Conservation (phyloP, 2,113 vertebrate species). For the Dromas ardeola region DNA sequence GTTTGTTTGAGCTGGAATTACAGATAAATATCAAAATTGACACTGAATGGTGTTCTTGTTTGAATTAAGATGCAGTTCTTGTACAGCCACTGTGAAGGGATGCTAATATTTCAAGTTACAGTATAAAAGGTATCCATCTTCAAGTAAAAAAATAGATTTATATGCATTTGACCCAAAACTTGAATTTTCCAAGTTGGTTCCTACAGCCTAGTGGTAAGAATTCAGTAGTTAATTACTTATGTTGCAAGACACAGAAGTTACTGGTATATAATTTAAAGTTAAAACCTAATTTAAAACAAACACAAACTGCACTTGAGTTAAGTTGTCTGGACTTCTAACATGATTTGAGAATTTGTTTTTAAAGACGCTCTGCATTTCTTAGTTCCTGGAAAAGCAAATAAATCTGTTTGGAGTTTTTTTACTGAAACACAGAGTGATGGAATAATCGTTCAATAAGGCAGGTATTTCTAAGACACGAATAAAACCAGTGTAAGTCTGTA, state of each 20-base stretch:
- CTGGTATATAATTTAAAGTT: neutral
- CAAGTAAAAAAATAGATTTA: neutral
- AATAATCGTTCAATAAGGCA: neutral
- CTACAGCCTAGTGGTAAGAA: neutral
- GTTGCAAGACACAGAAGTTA: neutral
- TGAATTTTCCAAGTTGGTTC: neutral
- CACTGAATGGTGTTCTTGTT: neutral
- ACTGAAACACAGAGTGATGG: neutral
- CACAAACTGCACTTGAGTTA: neutral
- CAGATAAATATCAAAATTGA: neutral
- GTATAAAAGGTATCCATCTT: neutral
- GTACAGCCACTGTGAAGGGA: neutral
- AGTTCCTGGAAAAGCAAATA: neutral
- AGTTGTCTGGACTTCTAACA: neutral
- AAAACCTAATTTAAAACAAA: neutral
- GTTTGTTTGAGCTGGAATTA: neutral
- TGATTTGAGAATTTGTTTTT: neutral
- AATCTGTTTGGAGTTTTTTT: neutral
- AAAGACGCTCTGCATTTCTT: neutral
- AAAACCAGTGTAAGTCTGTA: neutral
- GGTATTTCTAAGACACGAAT: neutral
- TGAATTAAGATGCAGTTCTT: neutral
- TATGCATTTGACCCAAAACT: neutral
- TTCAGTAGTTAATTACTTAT: neutral
- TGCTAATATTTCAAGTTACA: neutral